Conservation (phyloP, 2,888 invertebrate genomes). For the Anoplius nigerrimus region DNA sequence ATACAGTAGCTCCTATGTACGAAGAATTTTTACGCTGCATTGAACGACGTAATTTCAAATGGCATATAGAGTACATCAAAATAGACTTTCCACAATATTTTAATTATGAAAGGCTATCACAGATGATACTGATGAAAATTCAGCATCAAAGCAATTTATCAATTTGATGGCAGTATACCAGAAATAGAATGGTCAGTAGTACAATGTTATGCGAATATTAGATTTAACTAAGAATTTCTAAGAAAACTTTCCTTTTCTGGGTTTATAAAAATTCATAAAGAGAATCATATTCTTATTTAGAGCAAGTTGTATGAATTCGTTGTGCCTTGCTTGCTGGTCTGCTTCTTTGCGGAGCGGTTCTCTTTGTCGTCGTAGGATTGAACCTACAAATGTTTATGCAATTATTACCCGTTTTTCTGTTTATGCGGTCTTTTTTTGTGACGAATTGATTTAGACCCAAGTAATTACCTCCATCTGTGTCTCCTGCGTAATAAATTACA, state of each 20-base stretch:
- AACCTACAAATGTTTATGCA: conserved; percentile 58
- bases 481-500: conserved; percentile 81
- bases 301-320: conserved; percentile 74
- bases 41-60: conserved; percentile 75
- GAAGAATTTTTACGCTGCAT: conserved; percentile 85
- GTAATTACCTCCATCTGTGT: conserved; percentile 66
- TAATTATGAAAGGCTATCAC: conserved; percentile 86
- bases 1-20: conserved; percentile 90
- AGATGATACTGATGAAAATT: conserved; percentile 86
- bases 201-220: no score
- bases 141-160: conserved; percentile 53
- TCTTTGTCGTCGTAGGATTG: conserved; percentile 76
- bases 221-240: no score
- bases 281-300: conserved; percentile 32
- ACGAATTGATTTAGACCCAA: background rate
- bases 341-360: conserved; percentile 81
- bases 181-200: no score
- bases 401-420: background rate
- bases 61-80: conserved; percentile 80
- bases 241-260: no score
- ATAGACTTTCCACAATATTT: conserved; percentile 89
- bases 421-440: no score
- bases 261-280: background rate
- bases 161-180: background rate
- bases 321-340: conserved; percentile 81